Evolutionary conservation across 1,140 invertebrate species (phyloP), one percentile per base, ranked within the genome.

Genomic region (Propsilocerus akamusi): DNA sequence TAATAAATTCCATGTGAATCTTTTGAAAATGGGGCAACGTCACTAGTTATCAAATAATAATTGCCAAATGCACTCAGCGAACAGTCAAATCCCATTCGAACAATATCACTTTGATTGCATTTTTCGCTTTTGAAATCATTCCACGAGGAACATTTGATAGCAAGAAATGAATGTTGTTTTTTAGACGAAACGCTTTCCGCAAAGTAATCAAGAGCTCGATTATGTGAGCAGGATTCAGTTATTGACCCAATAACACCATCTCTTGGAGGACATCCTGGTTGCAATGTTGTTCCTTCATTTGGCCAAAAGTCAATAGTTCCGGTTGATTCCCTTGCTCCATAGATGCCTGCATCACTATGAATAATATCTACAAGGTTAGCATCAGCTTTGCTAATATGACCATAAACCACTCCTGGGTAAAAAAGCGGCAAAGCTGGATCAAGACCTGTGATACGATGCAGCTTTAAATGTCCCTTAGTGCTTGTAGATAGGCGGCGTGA

Each of bases 261-360:
- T 6, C 37, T 30, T 28, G 14, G 25, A 25, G 49, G 48, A 47
- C 78, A 78, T 11, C 78, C 79, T 1, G 78, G 77, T 55, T 81
- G 79, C n/a, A 68, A 58, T 26, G 58, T 59, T 3, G 56, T 58
- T 0, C 69, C 68, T 47, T 71, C 72, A 57, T 77, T 77, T 2
- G 75, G 74, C 64, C 70, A 78, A 53, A 75, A 70, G 54, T 78
- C 76, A 5, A 70, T 64, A 12, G 72, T 69, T 0, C 74, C 76
- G 0, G 68, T 53, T 1, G 68, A 56, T 7, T 62, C 53, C 25
- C 59, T 64, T 37, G 68, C 70, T 6, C 67, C 67, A 49, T 68
- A 69, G 28, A 59, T 57, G 4, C 66, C 66, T n/a, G 67, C 63
- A 54, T 72, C 70, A 5, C 67, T 71, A 51, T 75, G 74, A n/a